Evolutionary conservation across 2,888 invertebrate genomes (phyloP).

Genomic region (Cosmia pyralina): DNA sequence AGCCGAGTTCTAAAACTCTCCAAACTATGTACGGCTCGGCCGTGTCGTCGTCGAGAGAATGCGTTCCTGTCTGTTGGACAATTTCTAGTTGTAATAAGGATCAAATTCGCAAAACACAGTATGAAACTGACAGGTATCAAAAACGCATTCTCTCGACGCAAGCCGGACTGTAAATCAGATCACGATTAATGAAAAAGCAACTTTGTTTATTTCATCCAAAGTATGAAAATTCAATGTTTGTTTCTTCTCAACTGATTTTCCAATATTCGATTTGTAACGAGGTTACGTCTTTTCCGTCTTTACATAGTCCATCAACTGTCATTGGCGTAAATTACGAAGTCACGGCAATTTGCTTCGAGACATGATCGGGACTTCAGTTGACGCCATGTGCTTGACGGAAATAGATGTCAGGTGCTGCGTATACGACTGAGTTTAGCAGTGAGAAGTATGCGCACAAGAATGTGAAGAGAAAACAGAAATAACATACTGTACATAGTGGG

Average conservation of each 20-base stretch:
- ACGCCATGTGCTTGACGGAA: conserved; percentile 62
- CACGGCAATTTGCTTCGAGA: conserved; percentile 62
- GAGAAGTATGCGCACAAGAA: conserved; percentile 4
- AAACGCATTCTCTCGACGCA: too few relatives aligned
- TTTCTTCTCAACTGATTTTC: not conserved
- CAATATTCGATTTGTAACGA: conserved; percentile 14
- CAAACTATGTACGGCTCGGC: too few relatives aligned
- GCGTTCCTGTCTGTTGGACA: too few relatives aligned
- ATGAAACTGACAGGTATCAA: too few relatives aligned
- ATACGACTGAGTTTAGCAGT: not conserved
- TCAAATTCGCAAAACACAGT: too few relatives aligned
- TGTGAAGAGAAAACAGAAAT: not conserved
- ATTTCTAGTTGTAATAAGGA: too few relatives aligned
- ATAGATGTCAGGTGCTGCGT: conserved; percentile 50
- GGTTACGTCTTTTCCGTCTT: conserved; percentile 23
- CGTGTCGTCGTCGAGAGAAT: too few relatives aligned
- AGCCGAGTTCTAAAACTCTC: not conserved
- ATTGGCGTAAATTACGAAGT: conserved; percentile 47
- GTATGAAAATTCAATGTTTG: not conserved
- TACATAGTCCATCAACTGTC: conserved; percentile 43
- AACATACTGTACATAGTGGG: too few relatives aligned
- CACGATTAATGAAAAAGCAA: not conserved
- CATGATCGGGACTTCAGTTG: conserved; percentile 51
- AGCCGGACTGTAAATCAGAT: not conserved
- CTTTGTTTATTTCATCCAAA: not conserved